A percentile compares a stretch with the other conserved stretches of the same genome.
These are phyloP conservation scores for Pelmatolapia mariae DNA, from an alignment of 2,113 vertebrate genomes.

Conservation along the genomic window DNA sequence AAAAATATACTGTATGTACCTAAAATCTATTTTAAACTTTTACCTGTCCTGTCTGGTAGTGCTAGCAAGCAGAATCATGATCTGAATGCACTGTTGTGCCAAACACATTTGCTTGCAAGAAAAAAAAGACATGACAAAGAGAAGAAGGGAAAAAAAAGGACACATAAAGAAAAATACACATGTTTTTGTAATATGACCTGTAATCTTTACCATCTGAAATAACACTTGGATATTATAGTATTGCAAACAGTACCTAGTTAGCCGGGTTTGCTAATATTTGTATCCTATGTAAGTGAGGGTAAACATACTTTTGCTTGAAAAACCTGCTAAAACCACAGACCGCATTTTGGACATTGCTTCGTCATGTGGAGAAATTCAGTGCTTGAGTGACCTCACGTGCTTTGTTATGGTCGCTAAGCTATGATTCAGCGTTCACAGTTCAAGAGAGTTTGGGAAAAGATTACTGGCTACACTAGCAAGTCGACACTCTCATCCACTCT, in stretches of 20 bases:
- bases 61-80: background rate
- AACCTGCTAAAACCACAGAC: background rate
- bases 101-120: fast-evolving
- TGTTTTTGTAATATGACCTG: background rate
- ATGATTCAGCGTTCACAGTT: fast-evolving
- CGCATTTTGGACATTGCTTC: background rate
- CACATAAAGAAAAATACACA: background rate
- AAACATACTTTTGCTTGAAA: background rate
- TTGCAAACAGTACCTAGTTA: background rate
- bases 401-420: background rate
- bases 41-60: background rate
- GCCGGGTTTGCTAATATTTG: background rate
- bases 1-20: background rate
- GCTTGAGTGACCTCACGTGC: background rate
- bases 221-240: background rate
- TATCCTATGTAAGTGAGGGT: background rate
- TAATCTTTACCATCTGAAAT: background rate
- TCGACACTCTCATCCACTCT: background rate
- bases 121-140: background rate
- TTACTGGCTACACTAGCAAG: background rate
- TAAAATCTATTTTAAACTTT: fast-evolving
- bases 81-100: background rate
- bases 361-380: background rate
- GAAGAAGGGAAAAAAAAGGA: fast-evolving
- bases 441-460: background rate